Conservation (phyloP, 2,797 vertebrate genomes). For the Galaxias olidus region DNA sequence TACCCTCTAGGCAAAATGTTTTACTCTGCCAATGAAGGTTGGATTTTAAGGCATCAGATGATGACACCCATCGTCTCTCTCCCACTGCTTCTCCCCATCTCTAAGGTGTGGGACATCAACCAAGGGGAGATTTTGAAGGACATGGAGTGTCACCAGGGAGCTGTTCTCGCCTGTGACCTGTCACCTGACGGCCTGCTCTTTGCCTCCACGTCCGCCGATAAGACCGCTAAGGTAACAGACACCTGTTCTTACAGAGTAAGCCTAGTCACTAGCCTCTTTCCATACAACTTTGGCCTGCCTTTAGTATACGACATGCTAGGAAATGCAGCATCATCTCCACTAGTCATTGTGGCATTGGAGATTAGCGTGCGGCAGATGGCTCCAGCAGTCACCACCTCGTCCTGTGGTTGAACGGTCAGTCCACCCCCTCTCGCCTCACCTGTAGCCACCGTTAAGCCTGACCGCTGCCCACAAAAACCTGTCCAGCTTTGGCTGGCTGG, state of each 20-base stretch:
- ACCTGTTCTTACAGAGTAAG: slow-evolving; percentile 1
- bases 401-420: slow-evolving; percentile 28
- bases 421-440: slow-evolving; percentile 27
- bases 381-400: slow-evolving; percentile 7
- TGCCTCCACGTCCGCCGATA: slow-evolving; percentile 89
- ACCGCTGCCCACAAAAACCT: slow-evolving; percentile 14
- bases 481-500: slow-evolving; percentile 8
- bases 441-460: slow-evolving; percentile 32
- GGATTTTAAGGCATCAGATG: too few relatives aligned
- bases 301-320: too few relatives aligned
- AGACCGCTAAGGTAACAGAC: slow-evolving; percentile 86
- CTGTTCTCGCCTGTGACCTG: slow-evolving; percentile 88
- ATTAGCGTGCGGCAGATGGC: slow-evolving; percentile 38
- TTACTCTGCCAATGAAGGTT: too few relatives aligned
- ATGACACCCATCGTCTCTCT: background rate
- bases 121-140: slow-evolving; percentile 80
- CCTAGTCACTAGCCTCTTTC: too few relatives aligned
- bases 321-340: too few relatives aligned
- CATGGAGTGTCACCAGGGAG: slow-evolving; percentile 80
- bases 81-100: background rate
- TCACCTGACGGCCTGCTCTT: slow-evolving; percentile 83
- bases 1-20: too few relatives aligned
- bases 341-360: slow-evolving; percentile 14
- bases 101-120: slow-evolving; percentile 84
- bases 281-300: too few relatives aligned